A percentile compares a stretch with the other conserved stretches of the same genome.
phyloP scores from a whole-genome alignment of 2,797 vertebrate genomes.

The Rhinichthys osculus region DNA sequence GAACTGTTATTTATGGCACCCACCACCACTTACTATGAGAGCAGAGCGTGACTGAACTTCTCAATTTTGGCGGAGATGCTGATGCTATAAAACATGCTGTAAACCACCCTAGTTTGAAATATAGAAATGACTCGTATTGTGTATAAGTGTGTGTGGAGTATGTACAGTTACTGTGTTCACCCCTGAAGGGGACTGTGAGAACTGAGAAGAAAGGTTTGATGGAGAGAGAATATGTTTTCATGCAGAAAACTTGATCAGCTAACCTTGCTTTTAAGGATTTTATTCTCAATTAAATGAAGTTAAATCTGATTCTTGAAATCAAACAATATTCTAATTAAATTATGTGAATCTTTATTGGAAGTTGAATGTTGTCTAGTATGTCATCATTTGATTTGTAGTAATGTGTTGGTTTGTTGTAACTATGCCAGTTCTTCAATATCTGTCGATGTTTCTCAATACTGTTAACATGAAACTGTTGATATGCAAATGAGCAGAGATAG shows the following conservation, averaged over 20 bases:
- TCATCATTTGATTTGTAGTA: background rate
- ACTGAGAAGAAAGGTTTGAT: constrained; percentile 5
- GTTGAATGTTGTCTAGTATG: background rate
- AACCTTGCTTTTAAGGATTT: background rate
- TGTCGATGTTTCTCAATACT: background rate
- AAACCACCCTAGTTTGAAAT: constrained; percentile 28
- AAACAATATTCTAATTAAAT: background rate
- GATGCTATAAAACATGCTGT: constrained; percentile 37
- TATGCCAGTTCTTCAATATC: background rate
- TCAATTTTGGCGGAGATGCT: constrained; percentile 46
- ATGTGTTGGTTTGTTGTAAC: background rate
- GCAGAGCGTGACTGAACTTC: constrained; percentile 54
- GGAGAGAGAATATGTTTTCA: no score
- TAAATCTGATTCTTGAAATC: background rate
- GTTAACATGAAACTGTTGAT: background rate
- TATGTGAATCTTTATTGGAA: background rate
- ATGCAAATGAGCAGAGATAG: background rate
- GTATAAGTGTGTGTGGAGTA: constrained; percentile 20
- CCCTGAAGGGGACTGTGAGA: constrained; percentile 36
- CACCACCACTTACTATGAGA: constrained; percentile 11
- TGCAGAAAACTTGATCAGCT: background rate
- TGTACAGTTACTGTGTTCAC: constrained; percentile 4
- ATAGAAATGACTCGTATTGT: constrained; percentile 31
- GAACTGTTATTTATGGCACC: constrained; percentile 20
- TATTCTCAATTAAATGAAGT: background rate